Conservation (phyloP, 1,140 invertebrate species). For the Camponotus vicinus region DNA sequence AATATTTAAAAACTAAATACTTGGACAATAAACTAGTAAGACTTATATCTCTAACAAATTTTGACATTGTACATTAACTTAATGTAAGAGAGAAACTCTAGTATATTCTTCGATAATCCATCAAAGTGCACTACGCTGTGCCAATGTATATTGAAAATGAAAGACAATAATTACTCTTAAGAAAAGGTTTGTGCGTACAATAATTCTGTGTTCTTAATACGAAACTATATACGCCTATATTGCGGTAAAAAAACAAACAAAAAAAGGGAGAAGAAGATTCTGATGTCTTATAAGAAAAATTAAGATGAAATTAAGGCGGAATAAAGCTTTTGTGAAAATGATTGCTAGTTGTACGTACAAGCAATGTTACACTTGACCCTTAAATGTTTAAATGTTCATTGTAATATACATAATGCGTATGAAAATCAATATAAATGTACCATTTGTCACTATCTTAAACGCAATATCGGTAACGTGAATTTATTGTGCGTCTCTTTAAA, state of each 20-base stretch:
- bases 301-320: background rate
- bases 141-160: conserved; percentile 49
- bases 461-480: conserved; percentile 9
- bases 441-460: conserved; percentile 7
- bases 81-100: conserved; percentile 60
- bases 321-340: conserved; percentile 26
- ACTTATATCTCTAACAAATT: conserved; percentile 73
- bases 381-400: conserved; percentile 45
- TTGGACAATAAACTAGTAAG: conserved; percentile 71
- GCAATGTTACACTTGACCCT: conserved; percentile 45
- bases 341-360: conserved; percentile 38
- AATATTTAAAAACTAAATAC: conserved; percentile 42
- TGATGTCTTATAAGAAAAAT: background rate
- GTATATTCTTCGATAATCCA: conserved; percentile 64
- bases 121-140: conserved; percentile 32
- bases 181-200: conserved; percentile 59
- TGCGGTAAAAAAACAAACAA: background rate
- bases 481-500: conserved; percentile 2
- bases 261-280: conserved; percentile 10
- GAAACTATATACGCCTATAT: background rate
- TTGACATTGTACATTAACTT: conserved; percentile 68
- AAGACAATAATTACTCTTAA: conserved; percentile 74
- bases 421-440: conserved; percentile 12
- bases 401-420: background rate
- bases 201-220: conserved; percentile 57